These are phyloP conservation scores for Cryptotermes secundus DNA, from an alignment of 1,140 invertebrate genomes.

Conservation along the genomic window DNA sequence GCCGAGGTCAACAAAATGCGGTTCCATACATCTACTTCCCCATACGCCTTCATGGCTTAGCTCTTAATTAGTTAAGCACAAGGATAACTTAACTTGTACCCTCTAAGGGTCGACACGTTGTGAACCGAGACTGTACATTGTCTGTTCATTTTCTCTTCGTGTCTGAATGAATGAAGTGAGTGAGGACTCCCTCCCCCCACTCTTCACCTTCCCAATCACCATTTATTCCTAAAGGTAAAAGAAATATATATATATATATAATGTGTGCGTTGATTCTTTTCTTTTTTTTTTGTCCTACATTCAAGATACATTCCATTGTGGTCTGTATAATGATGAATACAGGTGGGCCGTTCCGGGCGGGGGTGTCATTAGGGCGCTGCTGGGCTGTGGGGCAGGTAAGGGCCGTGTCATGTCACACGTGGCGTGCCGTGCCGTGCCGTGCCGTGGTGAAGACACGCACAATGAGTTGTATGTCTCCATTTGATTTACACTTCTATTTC, in stretches of 20 bases:
- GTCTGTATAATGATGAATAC: neutral
- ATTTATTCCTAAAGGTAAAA: slow-evolving; percentile 5
- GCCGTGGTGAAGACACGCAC: neutral
- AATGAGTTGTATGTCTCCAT: neutral
- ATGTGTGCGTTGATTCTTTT: neutral
- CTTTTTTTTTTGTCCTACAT: neutral
- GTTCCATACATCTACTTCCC: too few relatives aligned
- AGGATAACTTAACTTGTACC: too few relatives aligned
- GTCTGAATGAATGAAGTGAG: neutral
- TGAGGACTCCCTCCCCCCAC: neutral
- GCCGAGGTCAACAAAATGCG: too few relatives aligned
- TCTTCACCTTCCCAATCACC: neutral
- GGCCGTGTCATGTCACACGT: slow-evolving; percentile 14
- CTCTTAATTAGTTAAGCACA: too few relatives aligned
- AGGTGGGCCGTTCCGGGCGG: neutral
- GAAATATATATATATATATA: neutral
- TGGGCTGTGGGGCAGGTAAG: slow-evolving; percentile 3
- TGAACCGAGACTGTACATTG: neutral
- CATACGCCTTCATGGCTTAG: too few relatives aligned
- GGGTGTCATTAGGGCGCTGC: neutral
- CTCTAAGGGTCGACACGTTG: too few relatives aligned
- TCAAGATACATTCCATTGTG: neutral
- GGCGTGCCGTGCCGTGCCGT: neutral
- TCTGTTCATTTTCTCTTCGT: neutral
- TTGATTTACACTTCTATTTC: neutral